phyloP scores from a whole-genome alignment of 2,113 vertebrate species.

The Chlorocebus sabaeus region DNA sequence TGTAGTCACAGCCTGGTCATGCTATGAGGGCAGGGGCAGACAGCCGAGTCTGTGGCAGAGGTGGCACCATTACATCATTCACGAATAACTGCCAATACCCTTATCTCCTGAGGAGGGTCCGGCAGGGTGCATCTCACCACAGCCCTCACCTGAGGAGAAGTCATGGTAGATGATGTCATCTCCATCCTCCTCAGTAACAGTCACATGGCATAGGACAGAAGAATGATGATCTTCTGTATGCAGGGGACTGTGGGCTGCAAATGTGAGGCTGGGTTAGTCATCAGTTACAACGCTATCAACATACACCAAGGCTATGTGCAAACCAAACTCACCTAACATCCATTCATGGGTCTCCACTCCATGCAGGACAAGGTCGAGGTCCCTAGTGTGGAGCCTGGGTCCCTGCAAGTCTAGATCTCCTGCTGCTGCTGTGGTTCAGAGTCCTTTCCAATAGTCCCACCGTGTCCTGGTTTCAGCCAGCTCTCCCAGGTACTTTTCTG shows the following conservation, averaged over 20 bases:
- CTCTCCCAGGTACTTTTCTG: no score
- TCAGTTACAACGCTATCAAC: no score
- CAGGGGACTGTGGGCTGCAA: slow-evolving; percentile 91
- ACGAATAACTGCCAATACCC: no score
- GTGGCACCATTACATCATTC: accelerated
- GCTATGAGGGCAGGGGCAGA: neutral
- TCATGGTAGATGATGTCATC: slow-evolving; percentile 95
- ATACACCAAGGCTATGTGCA: no score
- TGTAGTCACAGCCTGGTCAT: neutral
- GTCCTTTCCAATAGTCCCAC: no score
- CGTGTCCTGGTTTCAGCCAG: no score
- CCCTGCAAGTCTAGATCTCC: no score
- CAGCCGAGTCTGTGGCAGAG: accelerated
- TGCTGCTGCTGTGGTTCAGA: no score
- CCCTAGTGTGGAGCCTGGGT: no score
- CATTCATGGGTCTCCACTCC: no score
- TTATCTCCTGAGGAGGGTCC: neutral
- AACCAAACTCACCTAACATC: no score
- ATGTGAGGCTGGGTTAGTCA: neutral
- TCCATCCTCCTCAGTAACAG: slow-evolving; percentile 93
- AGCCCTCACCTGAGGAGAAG: slow-evolving; percentile 90
- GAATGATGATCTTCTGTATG: slow-evolving; percentile 96
- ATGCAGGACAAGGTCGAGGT: no score
- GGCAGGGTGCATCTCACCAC: neutral
- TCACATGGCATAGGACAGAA: slow-evolving; percentile 98